These are phyloP conservation scores for Melanotaenia boesemani DNA, from an alignment of 2,797 vertebrate genomes.

Conservation along the genomic window DNA sequence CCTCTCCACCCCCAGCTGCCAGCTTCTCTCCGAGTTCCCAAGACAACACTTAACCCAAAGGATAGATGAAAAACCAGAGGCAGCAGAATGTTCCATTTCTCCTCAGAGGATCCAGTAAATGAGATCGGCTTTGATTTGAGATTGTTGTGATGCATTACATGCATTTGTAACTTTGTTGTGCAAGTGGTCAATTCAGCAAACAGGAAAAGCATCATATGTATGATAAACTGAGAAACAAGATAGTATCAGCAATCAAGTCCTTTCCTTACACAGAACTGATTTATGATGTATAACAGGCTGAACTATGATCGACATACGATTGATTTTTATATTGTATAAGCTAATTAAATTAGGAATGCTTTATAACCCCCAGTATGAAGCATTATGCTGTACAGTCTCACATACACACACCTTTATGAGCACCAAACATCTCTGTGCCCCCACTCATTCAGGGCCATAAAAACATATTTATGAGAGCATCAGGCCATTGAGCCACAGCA, in stretches of 20 bases:
- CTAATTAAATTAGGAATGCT: slow-evolving; percentile 83
- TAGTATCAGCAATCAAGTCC: slow-evolving; percentile 50
- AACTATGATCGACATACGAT: slow-evolving; percentile 70
- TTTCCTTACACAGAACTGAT: slow-evolving; percentile 59
- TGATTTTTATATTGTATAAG: slow-evolving; percentile 74
- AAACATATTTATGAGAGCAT: slow-evolving; percentile 86
- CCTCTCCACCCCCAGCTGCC: slow-evolving; percentile 66
- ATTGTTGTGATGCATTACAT: slow-evolving; percentile 70
- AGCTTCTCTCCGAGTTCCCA: slow-evolving; percentile 74
- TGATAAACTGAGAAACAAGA: slow-evolving; percentile 48
- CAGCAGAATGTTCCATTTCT: slow-evolving; percentile 71
- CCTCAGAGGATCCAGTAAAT: slow-evolving; percentile 59
- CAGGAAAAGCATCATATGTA: slow-evolving; percentile 34
- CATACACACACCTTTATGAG: slow-evolving; percentile 74
- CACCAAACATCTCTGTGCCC: slow-evolving; percentile 75
- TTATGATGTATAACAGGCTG: slow-evolving; percentile 46
- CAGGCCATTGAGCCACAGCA: slow-evolving; percentile 82
- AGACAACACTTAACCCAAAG: slow-evolving; percentile 82
- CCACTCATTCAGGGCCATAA: slow-evolving; percentile 80
- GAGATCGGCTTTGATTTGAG: slow-evolving; percentile 66
- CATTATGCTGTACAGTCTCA: slow-evolving; percentile 67
- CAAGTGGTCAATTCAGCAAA: slow-evolving; percentile 57
- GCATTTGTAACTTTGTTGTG: slow-evolving; percentile 65
- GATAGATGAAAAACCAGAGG: slow-evolving; percentile 76
- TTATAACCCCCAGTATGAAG: slow-evolving; percentile 72